Evolutionary conservation across 2,888 invertebrate species (phyloP).

Genomic region (Flexamia atlantica): DNA sequence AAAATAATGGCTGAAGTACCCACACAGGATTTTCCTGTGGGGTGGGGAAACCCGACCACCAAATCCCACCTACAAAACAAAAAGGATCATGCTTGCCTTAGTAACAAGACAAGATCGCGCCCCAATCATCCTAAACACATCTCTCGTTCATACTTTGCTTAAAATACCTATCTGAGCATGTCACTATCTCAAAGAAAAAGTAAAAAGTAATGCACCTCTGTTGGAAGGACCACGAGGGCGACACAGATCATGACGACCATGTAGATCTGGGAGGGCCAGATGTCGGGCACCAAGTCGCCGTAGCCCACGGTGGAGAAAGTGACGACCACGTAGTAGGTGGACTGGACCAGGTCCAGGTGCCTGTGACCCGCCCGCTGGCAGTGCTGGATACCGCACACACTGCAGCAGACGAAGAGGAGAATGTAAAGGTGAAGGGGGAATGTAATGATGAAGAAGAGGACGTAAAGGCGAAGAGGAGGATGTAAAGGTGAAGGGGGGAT

Average conservation of each 20-base stretch:
- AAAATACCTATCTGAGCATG: no score
- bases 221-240: constrained; percentile 96
- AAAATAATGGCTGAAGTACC: no score
- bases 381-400: constrained; percentile 98
- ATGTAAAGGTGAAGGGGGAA: constrained; percentile 80
- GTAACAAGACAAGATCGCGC: no score
- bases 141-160: no score
- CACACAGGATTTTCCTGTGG: no score
- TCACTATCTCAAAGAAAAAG: no score
- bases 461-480: neutral
- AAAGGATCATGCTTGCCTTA: no score
- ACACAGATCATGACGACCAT: constrained; percentile 99
- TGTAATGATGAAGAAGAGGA: constrained; percentile 98
- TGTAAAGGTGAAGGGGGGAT: constrained; percentile 80
- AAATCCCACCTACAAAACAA: no score
- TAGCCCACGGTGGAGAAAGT: constrained; percentile 99
- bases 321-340: constrained; percentile 98
- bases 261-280: constrained; percentile 98
- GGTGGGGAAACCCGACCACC: no score
- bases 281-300: constrained; percentile 98
- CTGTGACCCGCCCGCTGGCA: constrained; percentile 97
- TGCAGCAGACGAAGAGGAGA: constrained; percentile 75
- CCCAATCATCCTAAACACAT: no score
- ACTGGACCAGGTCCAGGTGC: constrained; percentile 96
- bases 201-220: no score